These are phyloP conservation scores for Tetragonula carbonaria DNA, from an alignment of 2,888 invertebrate genomes.

Conservation along the genomic window DNA sequence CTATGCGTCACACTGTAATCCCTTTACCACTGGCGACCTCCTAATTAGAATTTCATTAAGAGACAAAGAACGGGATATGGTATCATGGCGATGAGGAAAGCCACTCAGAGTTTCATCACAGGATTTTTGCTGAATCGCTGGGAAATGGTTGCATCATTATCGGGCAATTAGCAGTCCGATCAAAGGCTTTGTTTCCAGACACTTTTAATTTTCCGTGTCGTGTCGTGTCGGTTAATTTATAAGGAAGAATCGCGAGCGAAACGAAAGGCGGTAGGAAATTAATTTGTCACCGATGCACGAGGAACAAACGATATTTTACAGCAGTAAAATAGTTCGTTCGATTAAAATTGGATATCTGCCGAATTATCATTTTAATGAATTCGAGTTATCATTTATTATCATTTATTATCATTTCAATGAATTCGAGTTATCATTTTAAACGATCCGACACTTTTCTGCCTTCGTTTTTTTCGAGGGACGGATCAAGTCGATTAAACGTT, in stretches of 20 bases:
- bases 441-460: too few relatives aligned
- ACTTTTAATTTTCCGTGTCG: background rate
- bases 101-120: background rate
- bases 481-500: constrained; percentile 38
- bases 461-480: background rate
- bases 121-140: background rate
- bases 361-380: background rate
- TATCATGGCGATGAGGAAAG: background rate
- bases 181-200: background rate
- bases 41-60: constrained; percentile 42
- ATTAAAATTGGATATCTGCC: background rate
- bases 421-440: background rate
- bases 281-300: background rate
- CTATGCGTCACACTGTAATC: background rate
- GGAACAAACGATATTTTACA: too few relatives aligned
- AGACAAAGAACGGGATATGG: background rate
- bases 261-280: background rate
- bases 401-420: background rate
- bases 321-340: too few relatives aligned
- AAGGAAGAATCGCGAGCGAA: background rate
- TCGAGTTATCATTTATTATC: background rate
- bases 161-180: constrained; percentile 24
- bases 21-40: background rate
- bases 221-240: background rate
- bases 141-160: constrained; percentile 19